phyloP scores from a whole-genome alignment of 2,113 vertebrate species.

The Lophotis ruficrista region DNA sequence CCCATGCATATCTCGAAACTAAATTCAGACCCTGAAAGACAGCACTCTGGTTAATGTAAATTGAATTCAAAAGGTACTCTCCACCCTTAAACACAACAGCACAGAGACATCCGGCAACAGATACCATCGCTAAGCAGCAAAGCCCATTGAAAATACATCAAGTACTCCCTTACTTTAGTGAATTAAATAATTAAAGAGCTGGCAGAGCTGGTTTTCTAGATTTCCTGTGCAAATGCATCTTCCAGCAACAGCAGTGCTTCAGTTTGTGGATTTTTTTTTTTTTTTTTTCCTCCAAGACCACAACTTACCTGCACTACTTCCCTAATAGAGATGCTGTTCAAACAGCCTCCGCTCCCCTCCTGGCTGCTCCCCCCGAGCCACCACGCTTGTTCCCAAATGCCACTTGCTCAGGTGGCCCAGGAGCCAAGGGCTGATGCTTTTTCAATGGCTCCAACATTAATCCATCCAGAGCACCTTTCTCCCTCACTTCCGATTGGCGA shows the following conservation, averaged over 20 bases:
- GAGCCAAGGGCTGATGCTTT: background rate
- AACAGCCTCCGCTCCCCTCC: background rate
- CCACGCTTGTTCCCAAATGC: background rate
- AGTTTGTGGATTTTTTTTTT: no score
- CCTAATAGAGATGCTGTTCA: background rate
- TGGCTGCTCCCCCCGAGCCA: background rate
- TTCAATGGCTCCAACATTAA: conserved; percentile 33
- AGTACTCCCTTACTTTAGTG: conserved; percentile 30
- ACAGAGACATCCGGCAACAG: background rate
- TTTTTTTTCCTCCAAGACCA: background rate
- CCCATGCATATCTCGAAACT: background rate
- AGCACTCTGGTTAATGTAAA: background rate
- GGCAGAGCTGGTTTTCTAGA: background rate
- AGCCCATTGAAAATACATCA: conserved; percentile 27
- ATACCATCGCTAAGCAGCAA: conserved; percentile 18
- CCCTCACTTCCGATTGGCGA: conserved; percentile 71
- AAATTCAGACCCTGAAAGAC: background rate
- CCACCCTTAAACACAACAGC: conserved; percentile 17
- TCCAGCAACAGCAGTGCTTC: background rate
- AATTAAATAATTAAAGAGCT: conserved; percentile 61
- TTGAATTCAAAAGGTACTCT: background rate
- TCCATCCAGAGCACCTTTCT: conserved; percentile 58
- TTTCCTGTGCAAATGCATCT: background rate
- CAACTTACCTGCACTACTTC: conserved; percentile 61
- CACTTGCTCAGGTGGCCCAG: conserved; percentile 53